phyloP scores from a whole-genome alignment of 2,797 vertebrate genomes.

The Microctenopoma stevenorrisi region DNA sequence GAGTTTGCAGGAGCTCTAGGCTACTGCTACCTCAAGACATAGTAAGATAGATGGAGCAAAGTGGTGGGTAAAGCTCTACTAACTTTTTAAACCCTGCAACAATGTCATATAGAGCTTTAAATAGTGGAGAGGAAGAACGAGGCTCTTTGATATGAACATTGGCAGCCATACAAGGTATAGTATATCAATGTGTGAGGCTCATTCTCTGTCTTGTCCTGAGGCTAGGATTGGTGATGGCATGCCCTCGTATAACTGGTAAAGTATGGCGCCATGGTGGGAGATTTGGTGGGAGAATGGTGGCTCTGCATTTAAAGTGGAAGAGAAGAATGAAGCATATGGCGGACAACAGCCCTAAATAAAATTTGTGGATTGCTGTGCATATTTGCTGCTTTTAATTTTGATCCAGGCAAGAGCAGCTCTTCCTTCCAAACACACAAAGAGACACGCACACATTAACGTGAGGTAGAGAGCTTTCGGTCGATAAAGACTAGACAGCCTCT shows the following conservation, averaged over 20 bases:
- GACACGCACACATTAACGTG: conserved; percentile 44
- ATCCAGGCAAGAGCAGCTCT: conserved; percentile 31
- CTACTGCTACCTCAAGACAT: conserved; percentile 35
- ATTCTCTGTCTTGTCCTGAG: conserved; percentile 12
- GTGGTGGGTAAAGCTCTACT: conserved; percentile 9
- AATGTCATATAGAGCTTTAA: conserved; percentile 32
- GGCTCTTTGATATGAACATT: conserved; percentile 14
- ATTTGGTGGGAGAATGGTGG: not conserved
- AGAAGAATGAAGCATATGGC: conserved; percentile 13
- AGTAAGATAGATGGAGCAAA: conserved; percentile 2
- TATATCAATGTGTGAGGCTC: not conserved
- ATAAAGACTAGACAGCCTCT: conserved; percentile 43
- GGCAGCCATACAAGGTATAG: conserved; percentile 2
- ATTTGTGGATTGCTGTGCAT: conserved; percentile 15
- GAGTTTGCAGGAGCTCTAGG: conserved; percentile 33
- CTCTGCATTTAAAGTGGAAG: conserved; percentile 15
- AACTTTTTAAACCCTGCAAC: conserved; percentile 19
- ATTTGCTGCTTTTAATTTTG: conserved; percentile 40
- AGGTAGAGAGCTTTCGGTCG: conserved; percentile 35
- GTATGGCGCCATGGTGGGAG: conserved; percentile 5
- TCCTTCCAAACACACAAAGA: not conserved
- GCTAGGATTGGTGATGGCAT: not conserved
- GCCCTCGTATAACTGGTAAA: conserved; percentile 19
- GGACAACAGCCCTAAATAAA: conserved; percentile 23
- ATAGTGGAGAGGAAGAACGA: not conserved